Base-by-base conservation (phyloP, 53 echinoderm and acorn worm species). In the Echinarachnius parma region DNA sequence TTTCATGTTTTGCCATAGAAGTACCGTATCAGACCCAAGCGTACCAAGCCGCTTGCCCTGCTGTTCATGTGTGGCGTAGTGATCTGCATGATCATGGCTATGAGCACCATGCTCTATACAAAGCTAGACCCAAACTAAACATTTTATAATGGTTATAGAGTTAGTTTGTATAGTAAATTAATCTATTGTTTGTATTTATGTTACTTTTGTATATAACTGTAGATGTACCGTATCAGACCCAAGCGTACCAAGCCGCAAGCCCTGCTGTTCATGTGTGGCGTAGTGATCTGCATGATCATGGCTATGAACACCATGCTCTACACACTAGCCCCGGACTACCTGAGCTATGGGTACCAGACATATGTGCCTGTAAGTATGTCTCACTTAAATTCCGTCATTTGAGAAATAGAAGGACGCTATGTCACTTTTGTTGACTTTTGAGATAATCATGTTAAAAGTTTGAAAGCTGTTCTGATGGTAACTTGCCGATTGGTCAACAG, bases 201-300 rank as follows among this genome's bases (percentile, higher is more conserved):
- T n/a, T n/a, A n/a, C n/a, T n/a, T n/a, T n/a, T n/a, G n/a, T n/a
- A n/a, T n/a, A n/a, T n/a, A 13, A 28, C 28, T 39, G 20, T 60
- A 92, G 92, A 82, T 92, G 82, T 92, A 83, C 66, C 72, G 84
- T 59, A 87, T 92, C 31, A 71, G 92, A 24, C 84, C 81, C 0
- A 77, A 81, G 39, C 83, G 64, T 16, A 87, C 87, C 53, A 92
- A 81, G 56, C 80, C 92, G 14, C 87, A 92, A 34, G 92, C 75
- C 15, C 65, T 92, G 7, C 83, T 92, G 7, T 87, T 87, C 75
- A 57, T 84, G 60, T 87, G 92, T 33, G 59, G 69, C 30, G 29
- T 84, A 0, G 60, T 92, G 46, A 87, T 87, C 78, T 84, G 80
- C 59, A 80, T 87, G 31, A 55, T 87, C 1, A 56, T 92, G 72